Evolutionary conservation across 1,140 invertebrate genomes (phyloP), one percentile per base, ranked within the genome.

Genomic region (Daktulosphaira vitifoliae): DNA sequence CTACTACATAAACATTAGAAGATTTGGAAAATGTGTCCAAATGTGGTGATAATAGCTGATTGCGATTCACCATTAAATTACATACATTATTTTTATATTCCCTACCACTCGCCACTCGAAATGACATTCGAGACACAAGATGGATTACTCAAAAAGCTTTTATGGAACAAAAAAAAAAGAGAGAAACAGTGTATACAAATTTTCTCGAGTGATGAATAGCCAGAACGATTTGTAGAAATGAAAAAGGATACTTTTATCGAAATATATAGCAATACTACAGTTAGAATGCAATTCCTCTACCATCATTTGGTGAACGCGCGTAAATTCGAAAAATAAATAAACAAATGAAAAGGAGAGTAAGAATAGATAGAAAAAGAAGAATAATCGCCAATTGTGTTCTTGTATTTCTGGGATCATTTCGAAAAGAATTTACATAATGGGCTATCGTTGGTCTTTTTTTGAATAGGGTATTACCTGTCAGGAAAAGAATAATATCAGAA

Each of bases 241-340:
- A 56, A 44, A 56, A 56, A 56, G 53, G 53, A 44, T 56, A 56
- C 53, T 56, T 56, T 56, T 56, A 59, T 59, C 54, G 54, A 59
- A 59, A 59, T 38, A 37, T 44, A 59, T 59, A 59, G n/a, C 54
- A 44, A 15, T 59, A 59, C 25, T 59, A 26, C 22, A 42, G 16
- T 59, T 59, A 42, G 54, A 59, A 59, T 59, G 23, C 23, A 38
- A 59, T 42, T 42, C 39, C 42, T 59, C 29, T 33, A 6, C 29
- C 29, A 6, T 33, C 29, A 11, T 33, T 44, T 59, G 37, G 25
- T 44, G 54, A 16, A n/a, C 29, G 37, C 39, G 11, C 23, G 37
- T 44, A 44, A 4, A 46, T 26, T 42, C n/a, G 42, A 44, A 38
- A 53, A 22, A 22, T 1, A 51, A 44, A 38, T 56, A 56, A 26